A percentile compares a stretch with the other conserved stretches of the same genome.
Evolutionary conservation across 2,113 vertebrate genomes (phyloP).

Genomic region (Ovis canadensis): DNA sequence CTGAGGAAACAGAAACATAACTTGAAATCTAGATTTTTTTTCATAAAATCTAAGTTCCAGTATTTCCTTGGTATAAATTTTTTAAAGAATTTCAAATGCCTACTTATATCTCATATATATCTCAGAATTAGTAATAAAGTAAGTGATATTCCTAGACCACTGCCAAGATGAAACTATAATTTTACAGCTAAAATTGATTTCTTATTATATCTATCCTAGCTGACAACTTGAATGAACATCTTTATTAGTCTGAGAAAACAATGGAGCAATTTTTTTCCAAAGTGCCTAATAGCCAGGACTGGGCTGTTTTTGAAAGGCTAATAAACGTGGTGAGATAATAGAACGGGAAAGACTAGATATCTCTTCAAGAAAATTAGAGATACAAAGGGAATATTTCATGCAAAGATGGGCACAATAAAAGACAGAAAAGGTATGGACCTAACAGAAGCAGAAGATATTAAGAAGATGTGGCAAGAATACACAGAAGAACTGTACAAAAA

Average conservation of each 20-base stretch:
- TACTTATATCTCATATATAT: background rate
- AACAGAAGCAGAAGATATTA: background rate
- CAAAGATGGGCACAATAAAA: background rate
- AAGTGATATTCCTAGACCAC: background rate
- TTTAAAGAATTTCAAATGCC: background rate
- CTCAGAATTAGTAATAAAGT: slow-evolving; percentile 34
- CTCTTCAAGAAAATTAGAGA: background rate
- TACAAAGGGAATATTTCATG: background rate
- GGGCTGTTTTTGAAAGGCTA: background rate
- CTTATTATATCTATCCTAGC: background rate
- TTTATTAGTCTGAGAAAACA: background rate
- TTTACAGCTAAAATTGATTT: slow-evolving; percentile 27
- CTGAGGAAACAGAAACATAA: background rate
- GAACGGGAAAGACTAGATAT: background rate
- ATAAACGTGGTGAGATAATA: background rate
- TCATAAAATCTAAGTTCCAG: background rate
- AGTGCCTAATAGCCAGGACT: background rate
- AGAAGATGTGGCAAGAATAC: background rate
- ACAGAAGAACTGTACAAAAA: background rate
- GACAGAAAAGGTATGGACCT: background rate
- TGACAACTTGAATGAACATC: background rate
- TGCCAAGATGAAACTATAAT: background rate
- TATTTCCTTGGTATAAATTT: background rate
- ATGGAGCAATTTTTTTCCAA: background rate
- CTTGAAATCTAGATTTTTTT: background rate